Base-by-base conservation (phyloP, 2,888 invertebrate species). In the Eurytoma californica region DNA sequence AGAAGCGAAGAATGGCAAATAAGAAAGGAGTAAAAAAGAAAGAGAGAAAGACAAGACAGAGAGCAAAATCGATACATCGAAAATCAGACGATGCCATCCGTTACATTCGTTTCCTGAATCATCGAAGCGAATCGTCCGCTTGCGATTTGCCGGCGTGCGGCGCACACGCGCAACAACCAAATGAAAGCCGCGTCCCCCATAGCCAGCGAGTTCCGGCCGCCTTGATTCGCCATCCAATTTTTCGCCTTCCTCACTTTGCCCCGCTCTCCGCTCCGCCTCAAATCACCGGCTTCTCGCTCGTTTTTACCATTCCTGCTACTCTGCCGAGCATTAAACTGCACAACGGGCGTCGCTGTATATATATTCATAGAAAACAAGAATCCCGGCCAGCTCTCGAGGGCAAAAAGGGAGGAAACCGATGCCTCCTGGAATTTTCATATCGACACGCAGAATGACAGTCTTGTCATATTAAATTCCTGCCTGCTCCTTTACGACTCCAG, bases 381-480 rank as follows among this genome's bases (percentile, higher is more conserved):
- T 51, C 55, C 28, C 76, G 72, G 49, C 49, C 74, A 39, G 39
- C 39, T 9, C 39, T 39, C 9, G 39, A 53, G 53, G 53, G n/a
- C 53, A 12, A 14, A 16, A 14, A 77, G 82, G 82, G 82, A 83
- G 83, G 84, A 85, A 82, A 79, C 83, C 84, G n/a, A 53, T 53
- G 63, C 87, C 86, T 85, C 39, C 83, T 85, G 90, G 90, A 90
- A 90, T 90, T 90, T 89, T 89, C 89, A 90, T 90, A 90, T 90
- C 88, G 88, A 87, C 87, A 85, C 85, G 87, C 87, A 88, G 90
- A 88, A 88, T 88, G 88, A 89, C 87, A 87, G 87, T 88, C 89
- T 88, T 68, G 75, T 88, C 87, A 90, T 90, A 90, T 90, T 89
- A 90, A 90, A 90, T 90, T 90, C 90, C 85, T 74, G 7, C 70